Evolutionary conservation across 2,113 vertebrate genomes (phyloP), one percentile per base, ranked within the genome.

Genomic region (Centropus unirufus): DNA sequence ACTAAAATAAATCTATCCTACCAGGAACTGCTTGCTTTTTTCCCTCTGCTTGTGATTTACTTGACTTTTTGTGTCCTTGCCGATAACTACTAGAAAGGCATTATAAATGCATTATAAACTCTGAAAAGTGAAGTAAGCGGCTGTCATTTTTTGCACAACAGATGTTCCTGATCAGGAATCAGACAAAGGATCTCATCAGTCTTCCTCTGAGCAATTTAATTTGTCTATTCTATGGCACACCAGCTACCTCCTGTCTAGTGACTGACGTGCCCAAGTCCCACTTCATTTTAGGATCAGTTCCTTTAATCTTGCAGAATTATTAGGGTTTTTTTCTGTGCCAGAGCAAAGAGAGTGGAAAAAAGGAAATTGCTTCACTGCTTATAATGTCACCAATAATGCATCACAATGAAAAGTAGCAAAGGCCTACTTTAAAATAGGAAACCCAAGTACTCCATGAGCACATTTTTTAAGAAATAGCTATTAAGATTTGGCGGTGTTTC

Each of bases 131-230:
- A 93, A 92, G 88, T 44, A 83, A 90, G 63, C 0, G 6, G 24
- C 76, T 96, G 90, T 87, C 72, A 68, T 87, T 96, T 93, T 92
- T 94, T 94, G 75, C 83, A 87, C 88, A 92, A 86, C 93, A 95
- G 94, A 95, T 97, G 93, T 86, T 96, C 67, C 79, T 95, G 94
- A 95, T 94, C 82, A 75, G 76, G 79, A 92, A 92, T 94, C 87
- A 85, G 74, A 92, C 89, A 95, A 93, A 95, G 39, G 83, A 95
- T 90, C 85, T 88, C 73, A 74, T 93, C 52, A 5, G 42, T 94
- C 82, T 88, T 96, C 68, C 68, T 91, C 64, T 68, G 57, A 83
- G 76, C 73, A 74, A 75, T 93, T 83, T 85, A 86, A 94, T 96
- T 95, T 92, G 63, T 91, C 84, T 91, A 4, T 90, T 94, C 67